A percentile compares a stretch with the other conserved stretches of the same genome.
These are phyloP conservation scores for Nothoprocta pentlandii DNA, from an alignment of 2,113 vertebrate species.

Conservation along the genomic window DNA sequence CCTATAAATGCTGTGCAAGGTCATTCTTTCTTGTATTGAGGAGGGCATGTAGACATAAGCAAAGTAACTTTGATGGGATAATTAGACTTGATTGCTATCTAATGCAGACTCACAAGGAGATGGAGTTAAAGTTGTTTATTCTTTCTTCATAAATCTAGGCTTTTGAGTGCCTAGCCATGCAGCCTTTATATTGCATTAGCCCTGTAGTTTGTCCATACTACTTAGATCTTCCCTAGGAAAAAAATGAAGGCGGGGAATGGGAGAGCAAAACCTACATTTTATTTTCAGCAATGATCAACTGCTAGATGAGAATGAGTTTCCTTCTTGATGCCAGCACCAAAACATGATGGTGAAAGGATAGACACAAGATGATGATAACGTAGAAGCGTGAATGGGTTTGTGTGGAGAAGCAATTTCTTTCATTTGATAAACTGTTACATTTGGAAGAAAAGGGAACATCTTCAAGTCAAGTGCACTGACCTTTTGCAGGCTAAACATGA, in stretches of 20 bases:
- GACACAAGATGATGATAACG: background rate
- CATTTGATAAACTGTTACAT: background rate
- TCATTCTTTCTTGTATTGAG: background rate
- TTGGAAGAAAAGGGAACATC: background rate
- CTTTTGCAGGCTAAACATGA: background rate
- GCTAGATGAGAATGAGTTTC: background rate
- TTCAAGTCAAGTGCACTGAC: background rate
- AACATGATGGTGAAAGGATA: background rate
- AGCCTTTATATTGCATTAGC: background rate
- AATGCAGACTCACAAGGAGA: background rate
- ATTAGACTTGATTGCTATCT: slow-evolving; percentile 12
- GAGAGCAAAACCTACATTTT: background rate
- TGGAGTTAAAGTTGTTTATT: slow-evolving; percentile 26
- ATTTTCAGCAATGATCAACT: background rate
- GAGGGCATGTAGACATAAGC: background rate
- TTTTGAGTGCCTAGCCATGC: background rate
- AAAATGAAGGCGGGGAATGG: background rate
- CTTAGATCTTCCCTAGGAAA: background rate
- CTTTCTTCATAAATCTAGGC: background rate
- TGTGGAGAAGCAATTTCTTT: background rate
- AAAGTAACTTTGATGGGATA: slow-evolving; percentile 28
- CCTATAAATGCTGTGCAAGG: background rate
- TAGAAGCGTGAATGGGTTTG: background rate
- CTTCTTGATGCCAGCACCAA: background rate
- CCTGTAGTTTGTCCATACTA: background rate